A percentile compares a stretch with the other conserved stretches of the same genome.
phyloP scores from a whole-genome alignment of 2,113 vertebrate species.

The Delphinus delphis region DNA sequence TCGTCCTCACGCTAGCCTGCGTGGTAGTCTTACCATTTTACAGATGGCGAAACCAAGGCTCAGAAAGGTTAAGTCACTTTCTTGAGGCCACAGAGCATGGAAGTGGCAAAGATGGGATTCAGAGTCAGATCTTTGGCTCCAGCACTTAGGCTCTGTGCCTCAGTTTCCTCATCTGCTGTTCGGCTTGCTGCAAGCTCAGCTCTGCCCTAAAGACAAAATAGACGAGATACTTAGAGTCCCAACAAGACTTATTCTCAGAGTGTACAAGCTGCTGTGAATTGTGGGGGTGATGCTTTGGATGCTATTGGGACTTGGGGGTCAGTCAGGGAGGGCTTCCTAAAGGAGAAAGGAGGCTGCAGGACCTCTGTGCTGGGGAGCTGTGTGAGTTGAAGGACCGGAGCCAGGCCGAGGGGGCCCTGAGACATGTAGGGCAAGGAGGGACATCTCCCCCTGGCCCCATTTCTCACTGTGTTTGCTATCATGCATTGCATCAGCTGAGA shows the following conservation, averaged over 20 bases:
- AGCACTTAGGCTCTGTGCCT: neutral
- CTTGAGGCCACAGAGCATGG: neutral
- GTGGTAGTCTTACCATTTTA: neutral
- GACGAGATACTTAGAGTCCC: neutral
- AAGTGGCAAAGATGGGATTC: neutral
- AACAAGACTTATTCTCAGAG: neutral
- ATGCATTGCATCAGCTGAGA: neutral
- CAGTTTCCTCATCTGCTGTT: neutral
- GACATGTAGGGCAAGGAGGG: neutral
- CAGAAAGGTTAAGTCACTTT: neutral
- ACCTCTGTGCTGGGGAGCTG: neutral
- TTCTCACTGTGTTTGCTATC: neutral
- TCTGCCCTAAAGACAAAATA: neutral
- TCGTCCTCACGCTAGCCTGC: neutral
- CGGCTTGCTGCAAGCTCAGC: neutral
- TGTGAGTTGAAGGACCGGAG: neutral
- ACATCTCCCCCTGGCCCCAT: neutral
- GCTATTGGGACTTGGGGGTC: neutral
- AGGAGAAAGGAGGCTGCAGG: neutral
- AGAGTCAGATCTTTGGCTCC: neutral
- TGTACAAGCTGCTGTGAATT: neutral
- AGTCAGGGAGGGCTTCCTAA: neutral
- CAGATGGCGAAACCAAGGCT: neutral
- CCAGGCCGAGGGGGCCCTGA: neutral
- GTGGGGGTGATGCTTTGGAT: neutral